Evolutionary conservation across 2,888 invertebrate species (phyloP).

Genomic region (Xylota sylvarum): DNA sequence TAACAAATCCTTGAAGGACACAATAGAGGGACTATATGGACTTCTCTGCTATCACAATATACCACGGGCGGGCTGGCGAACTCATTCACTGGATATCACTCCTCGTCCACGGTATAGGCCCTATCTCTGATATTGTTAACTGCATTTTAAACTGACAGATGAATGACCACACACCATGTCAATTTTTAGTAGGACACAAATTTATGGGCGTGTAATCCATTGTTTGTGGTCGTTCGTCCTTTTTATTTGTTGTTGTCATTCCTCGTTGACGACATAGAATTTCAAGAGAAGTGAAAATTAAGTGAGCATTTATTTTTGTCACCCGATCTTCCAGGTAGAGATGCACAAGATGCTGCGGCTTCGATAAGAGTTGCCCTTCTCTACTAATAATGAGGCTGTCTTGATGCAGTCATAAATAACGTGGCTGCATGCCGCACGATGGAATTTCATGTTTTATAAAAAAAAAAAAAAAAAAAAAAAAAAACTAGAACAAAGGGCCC

Average conservation of each 20-base stretch:
- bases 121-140: conserved; percentile 27
- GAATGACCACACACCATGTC: conserved; percentile 76
- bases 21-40: conserved; percentile 36
- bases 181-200: conserved; percentile 65
- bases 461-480: neutral
- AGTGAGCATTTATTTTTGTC: conserved; percentile 69
- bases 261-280: conserved; percentile 15
- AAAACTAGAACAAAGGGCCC: neutral
- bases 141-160: conserved; percentile 73
- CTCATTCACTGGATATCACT: conserved; percentile 52
- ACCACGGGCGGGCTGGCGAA: conserved; percentile 1
- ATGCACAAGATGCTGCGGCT: conserved; percentile 41
- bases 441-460: neutral
- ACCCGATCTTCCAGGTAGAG: conserved; percentile 65
- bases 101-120: conserved; percentile 15
- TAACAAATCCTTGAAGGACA: conserved; percentile 62
- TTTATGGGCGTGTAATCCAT: conserved; percentile 76
- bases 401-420: conserved; percentile 67
- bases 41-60: conserved; percentile 15
- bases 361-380: conserved; percentile 47
- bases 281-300: conserved; percentile 45
- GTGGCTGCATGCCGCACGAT: conserved; percentile 56
- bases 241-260: conserved; percentile 36
- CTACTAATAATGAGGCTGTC: conserved; percentile 30
- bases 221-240: conserved; percentile 63